phyloP scores from a whole-genome alignment of 2,888 invertebrate species.

The Euphydryas editha region DNA sequence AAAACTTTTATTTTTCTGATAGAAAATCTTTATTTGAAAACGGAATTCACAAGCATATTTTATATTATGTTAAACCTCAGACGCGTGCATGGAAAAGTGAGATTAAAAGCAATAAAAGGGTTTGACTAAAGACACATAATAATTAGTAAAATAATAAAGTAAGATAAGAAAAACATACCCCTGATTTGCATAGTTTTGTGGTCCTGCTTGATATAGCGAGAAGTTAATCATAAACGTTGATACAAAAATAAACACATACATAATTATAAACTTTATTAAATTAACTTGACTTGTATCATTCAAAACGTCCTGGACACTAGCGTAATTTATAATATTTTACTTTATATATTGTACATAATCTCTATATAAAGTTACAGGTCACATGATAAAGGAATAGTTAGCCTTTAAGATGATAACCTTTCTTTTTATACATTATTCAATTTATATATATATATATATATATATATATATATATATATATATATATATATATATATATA shows the following conservation, averaged over 20 bases:
- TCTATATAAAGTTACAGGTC: conserved; percentile 7
- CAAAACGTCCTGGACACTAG: not conserved
- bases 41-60: too few relatives aligned
- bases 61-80: too few relatives aligned
- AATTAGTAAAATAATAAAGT: too few relatives aligned
- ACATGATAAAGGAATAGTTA: conserved; percentile 15
- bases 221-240: conserved; percentile 10
- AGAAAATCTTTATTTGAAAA: too few relatives aligned
- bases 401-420: conserved; percentile 13
- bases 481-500: not conserved
- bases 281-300: not conserved
- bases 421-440: not conserved
- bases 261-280: not conserved
- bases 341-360: conserved; percentile 1
- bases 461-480: not conserved
- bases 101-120: too few relatives aligned
- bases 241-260: conserved; percentile 8
- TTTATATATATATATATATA: conserved; percentile 1
- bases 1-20: too few relatives aligned
- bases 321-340: conserved; percentile 10
- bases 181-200: not conserved
- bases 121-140: too few relatives aligned
- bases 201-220: conserved; percentile 2
- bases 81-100: too few relatives aligned
- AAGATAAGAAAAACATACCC: conserved; percentile 12